phyloP scores from a whole-genome alignment of 2,888 invertebrate species.

The Andricus quercusramuli region DNA sequence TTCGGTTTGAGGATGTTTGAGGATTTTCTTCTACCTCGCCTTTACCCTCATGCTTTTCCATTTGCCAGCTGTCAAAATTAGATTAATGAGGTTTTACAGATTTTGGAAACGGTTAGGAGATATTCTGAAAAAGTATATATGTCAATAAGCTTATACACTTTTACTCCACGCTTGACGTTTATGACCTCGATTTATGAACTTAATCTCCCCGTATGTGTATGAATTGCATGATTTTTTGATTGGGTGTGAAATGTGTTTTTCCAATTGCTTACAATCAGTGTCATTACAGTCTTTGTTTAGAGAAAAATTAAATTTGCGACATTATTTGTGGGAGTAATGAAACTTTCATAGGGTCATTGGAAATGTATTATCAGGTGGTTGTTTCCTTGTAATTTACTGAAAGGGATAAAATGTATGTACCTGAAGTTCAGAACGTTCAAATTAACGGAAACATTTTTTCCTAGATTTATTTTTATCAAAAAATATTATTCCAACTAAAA shows the following conservation, averaged over 20 bases:
- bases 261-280: not conserved
- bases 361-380: not conserved
- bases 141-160: not conserved
- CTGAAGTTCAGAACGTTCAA: too few relatives aligned
- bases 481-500: too few relatives aligned
- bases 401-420: not conserved
- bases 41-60: not conserved
- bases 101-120: not conserved
- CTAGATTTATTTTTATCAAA: too few relatives aligned
- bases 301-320: too few relatives aligned
- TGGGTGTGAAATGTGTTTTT: not conserved
- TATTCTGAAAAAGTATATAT: not conserved
- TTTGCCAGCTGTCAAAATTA: constrained; percentile 12
- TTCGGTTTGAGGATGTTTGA: not conserved
- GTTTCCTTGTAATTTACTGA: not conserved
- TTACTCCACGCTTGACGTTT: constrained; percentile 24
- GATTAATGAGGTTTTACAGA: constrained; percentile 1
- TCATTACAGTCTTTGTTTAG: not conserved
- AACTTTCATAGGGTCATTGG: too few relatives aligned
- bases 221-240: not conserved
- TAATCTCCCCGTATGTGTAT: constrained; percentile 9
- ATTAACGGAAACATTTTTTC: too few relatives aligned
- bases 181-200: constrained; percentile 26
- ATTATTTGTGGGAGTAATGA: too few relatives aligned
- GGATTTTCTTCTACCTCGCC: not conserved